phyloP scores from a whole-genome alignment of 2,113 vertebrate species.

The Cyanoliseus patagonus region DNA sequence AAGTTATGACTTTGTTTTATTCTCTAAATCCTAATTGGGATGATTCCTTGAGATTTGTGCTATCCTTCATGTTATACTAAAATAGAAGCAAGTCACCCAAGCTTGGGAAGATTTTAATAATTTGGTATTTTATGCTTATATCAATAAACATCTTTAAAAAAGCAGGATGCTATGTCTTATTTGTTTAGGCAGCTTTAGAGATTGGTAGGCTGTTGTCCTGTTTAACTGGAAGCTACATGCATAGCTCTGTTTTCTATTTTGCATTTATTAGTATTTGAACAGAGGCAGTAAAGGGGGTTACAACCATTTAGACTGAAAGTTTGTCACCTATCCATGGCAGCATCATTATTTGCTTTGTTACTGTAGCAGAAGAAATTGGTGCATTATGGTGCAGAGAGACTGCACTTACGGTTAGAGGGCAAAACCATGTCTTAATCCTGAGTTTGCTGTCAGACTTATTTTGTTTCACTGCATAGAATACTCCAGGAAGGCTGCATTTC shows the following conservation, averaged over 20 bases:
- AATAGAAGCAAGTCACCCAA: background rate
- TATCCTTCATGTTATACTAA: background rate
- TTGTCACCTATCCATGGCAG: background rate
- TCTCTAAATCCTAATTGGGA: background rate
- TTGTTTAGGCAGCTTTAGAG: background rate
- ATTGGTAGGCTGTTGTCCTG: background rate
- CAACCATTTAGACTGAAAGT: background rate
- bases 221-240: background rate
- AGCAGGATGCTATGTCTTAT: background rate
- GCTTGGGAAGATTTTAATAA: background rate
- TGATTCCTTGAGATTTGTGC: background rate
- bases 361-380: background rate
- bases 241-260: background rate
- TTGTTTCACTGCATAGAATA: background rate
- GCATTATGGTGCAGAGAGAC: background rate
- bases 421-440: background rate
- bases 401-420: constrained; percentile 1
- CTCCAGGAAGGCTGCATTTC: background rate
- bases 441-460: background rate
- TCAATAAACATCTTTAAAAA: background rate
- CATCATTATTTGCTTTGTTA: background rate
- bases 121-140: background rate
- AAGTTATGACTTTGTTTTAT: background rate
- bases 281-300: background rate
- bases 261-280: background rate